Percentiles rank a stretch among this genome's conserved stretches.
These are phyloP conservation scores for Melanotaenia boesemani DNA, from an alignment of 2,797 vertebrate genomes.

Conservation along the genomic window DNA sequence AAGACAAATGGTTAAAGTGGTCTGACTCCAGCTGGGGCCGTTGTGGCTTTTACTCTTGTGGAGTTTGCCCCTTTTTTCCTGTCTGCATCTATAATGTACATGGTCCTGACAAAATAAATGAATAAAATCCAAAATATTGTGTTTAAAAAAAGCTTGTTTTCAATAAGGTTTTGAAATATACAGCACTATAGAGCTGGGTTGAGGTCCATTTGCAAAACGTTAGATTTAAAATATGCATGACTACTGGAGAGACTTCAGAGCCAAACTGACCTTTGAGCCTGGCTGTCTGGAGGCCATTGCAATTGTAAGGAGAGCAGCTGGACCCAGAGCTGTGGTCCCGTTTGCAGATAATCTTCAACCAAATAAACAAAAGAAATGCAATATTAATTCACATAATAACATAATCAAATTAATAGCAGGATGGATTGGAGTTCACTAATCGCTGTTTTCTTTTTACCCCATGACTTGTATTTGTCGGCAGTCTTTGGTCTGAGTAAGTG, in stretches of 20 bases:
- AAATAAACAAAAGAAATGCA: not conserved
- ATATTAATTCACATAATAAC: not conserved
- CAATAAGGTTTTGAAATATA: no score
- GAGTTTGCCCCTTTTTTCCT: not conserved
- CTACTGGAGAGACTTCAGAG: not conserved
- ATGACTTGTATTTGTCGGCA: slow-evolving; percentile 69
- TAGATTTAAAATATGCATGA: not conserved
- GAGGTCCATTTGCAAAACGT: not conserved
- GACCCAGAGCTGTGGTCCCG: slow-evolving; percentile 81
- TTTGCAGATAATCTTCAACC: slow-evolving; percentile 68
- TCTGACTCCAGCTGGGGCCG: not conserved
- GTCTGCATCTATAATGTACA: not conserved
- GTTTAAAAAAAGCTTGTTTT: not conserved
- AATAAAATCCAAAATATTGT: not conserved
- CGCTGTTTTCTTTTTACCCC: slow-evolving; percentile 55
- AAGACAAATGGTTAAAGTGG: not conserved
- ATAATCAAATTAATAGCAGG: not conserved
- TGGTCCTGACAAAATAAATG: not conserved
- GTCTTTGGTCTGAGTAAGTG: slow-evolving; percentile 69
- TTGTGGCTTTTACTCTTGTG: not conserved
- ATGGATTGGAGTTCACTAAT: not conserved
- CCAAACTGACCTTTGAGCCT: slow-evolving; percentile 76
- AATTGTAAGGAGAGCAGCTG: slow-evolving; percentile 79
- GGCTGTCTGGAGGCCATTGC: slow-evolving; percentile 79
- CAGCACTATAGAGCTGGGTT: not conserved